A percentile compares a stretch with the other conserved stretches of the same genome.
Evolutionary conservation across 2,888 invertebrate species (phyloP).

Genomic region (Calameuta idolon): DNA sequence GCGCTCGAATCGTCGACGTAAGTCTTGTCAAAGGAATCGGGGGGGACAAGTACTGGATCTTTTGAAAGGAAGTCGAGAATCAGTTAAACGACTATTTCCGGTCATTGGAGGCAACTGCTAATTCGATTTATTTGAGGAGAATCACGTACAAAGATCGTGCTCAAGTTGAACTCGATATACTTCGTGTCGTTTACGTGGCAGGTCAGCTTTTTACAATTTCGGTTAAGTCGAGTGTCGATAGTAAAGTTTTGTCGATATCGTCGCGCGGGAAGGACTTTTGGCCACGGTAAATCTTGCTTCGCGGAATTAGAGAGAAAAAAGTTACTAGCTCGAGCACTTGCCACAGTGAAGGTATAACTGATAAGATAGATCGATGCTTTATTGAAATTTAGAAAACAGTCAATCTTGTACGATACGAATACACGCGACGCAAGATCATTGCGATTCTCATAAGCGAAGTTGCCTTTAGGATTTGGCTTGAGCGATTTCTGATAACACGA

Average conservation of each 20-base stretch:
- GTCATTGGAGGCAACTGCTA: slow-evolving; percentile 21
- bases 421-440: slow-evolving; percentile 4
- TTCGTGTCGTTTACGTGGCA: background rate
- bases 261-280: slow-evolving; percentile 19
- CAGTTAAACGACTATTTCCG: background rate
- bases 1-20: background rate
- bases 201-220: background rate
- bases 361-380: background rate
- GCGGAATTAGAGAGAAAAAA: background rate
- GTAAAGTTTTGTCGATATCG: slow-evolving; percentile 69
- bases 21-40: background rate
- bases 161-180: slow-evolving; percentile 50
- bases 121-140: slow-evolving; percentile 40
- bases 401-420: background rate
- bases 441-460: slow-evolving; percentile 42
- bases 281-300: background rate
- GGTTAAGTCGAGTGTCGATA: slow-evolving; percentile 69
- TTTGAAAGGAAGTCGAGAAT: background rate
- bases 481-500: slow-evolving; percentile 75
- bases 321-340: background rate
- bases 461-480: slow-evolving; percentile 60
- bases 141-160: slow-evolving; percentile 57
- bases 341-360: background rate
- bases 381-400: background rate
- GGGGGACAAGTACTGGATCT: background rate